Evolutionary conservation across 2,888 invertebrate genomes (phyloP), one percentile per base, ranked within the genome.

Genomic region (Drosophila gaucha): DNA sequence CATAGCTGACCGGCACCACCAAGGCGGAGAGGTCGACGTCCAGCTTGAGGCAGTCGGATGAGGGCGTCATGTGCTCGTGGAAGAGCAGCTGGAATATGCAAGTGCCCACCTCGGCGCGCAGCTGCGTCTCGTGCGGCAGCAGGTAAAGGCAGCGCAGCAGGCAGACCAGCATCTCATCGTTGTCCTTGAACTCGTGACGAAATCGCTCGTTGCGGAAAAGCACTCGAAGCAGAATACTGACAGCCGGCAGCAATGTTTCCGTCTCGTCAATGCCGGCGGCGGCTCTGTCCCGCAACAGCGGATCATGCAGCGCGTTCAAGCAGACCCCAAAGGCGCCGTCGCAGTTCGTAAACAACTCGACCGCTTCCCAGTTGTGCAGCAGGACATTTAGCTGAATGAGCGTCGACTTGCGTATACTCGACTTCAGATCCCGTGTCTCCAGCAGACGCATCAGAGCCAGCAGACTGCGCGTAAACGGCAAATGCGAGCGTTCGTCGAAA

Each of bases 41-140:
- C 12, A 90, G 52, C 8, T 68, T 46, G 1, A 90, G 56, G 0
- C 44, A 35, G 9, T 62, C 58, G 6, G 71, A 71, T 0, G 39
- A 60, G 6, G 85, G 75, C 6, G 66, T 70, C 2, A 90, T 39
- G n/a, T 74, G 73, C 5, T 86, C 82, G 35, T 62, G 54, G 10
- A 77, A 91, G 1, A 90, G 52, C 16, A 92, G 41, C 35, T 86
- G 71, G 57, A 91, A 92, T 6, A 92, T 57, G 20, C 88, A 86
- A 4, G 88, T 55, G 3, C 84, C 69, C 1, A 80, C 82, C 55
- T 91, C 90, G 43, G 86, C 78, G 3, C 88, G 85, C 20, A 90
- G 9, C 38, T 85, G 74, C 6, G 66, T 58, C 20, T 90, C 88
- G 22, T 88, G 74, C 1, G 87, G 82, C 52, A 86, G 73, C 10